Conservation (phyloP, 2,797 vertebrate genomes). For the Gallinago stenura region DNA sequence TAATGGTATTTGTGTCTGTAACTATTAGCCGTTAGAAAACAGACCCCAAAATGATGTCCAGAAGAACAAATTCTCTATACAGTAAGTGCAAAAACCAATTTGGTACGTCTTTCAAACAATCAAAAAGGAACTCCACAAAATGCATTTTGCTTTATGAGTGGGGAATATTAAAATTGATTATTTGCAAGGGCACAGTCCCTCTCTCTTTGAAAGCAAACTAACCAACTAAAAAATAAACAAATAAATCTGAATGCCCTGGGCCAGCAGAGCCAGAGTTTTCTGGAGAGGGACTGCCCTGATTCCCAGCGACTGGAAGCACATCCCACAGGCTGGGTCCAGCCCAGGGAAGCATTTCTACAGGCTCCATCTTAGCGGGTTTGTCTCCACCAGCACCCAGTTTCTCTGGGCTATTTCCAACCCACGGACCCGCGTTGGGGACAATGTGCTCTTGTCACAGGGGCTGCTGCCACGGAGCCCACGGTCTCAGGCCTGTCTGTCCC, state of each 20-base stretch:
- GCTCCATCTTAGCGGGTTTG: neutral
- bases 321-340: neutral
- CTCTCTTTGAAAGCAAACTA: neutral
- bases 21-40: neutral
- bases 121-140: neutral
- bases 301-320: rapidly evolving
- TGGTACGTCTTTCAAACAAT: neutral
- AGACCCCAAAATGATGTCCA: neutral
- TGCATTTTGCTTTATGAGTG: neutral
- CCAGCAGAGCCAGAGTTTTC: neutral
- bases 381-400: neutral
- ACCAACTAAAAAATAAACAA: neutral
- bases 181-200: neutral
- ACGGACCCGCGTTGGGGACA: neutral
- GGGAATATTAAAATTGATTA: neutral
- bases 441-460: slow-evolving; percentile 10
- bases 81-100: neutral
- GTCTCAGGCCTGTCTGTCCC: slow-evolving; percentile 28
- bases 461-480: slow-evolving; percentile 41
- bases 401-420: neutral
- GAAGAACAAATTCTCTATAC: neutral
- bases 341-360: neutral
- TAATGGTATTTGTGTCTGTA: neutral
- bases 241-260: neutral
- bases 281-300: neutral